Percentiles rank a stretch among this genome's conserved stretches.
These are phyloP conservation scores for Hanleya hanleyi DNA, from an alignment of 2,888 invertebrate species.

Conservation along the genomic window DNA sequence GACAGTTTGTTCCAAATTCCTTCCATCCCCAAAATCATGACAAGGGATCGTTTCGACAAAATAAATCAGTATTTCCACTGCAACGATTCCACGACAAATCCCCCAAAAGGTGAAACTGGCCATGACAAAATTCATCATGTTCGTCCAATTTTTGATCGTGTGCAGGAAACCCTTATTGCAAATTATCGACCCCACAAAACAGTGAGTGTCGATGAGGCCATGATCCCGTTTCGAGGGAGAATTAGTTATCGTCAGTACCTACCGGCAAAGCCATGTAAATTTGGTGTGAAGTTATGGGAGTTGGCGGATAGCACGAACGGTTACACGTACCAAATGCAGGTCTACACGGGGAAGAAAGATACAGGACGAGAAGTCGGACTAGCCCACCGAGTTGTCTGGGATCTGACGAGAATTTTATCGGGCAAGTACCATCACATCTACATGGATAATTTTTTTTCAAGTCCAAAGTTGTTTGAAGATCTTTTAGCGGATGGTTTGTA, in stretches of 20 bases:
- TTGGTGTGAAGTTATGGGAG: constrained; percentile 5
- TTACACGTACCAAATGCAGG: constrained; percentile 1
- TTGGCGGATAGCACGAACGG: not conserved
- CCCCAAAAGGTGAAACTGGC: not conserved
- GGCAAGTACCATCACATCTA: constrained; percentile 10
- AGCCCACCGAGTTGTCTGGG: not conserved
- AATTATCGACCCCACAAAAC: too few species aligned
- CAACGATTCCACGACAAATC: not conserved
- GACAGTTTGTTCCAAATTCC: not conserved
- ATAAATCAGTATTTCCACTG: not conserved
- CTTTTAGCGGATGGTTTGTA: not conserved
- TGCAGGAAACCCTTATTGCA: too few species aligned
- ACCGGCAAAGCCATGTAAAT: constrained; percentile 11
- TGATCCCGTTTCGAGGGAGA: constrained; percentile 3
- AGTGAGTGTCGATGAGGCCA: not conserved
- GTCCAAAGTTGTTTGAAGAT: not conserved
- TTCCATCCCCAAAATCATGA: not conserved
- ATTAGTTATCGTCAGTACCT: not conserved
- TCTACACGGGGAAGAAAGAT: constrained; percentile 10
- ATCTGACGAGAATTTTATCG: not conserved
- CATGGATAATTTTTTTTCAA: constrained; percentile 11
- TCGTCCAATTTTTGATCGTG: not conserved
- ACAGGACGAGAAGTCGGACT: not conserved
- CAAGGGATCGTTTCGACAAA: not conserved
- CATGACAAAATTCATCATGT: not conserved